These are phyloP conservation scores for Sarotherodon lohbergeri DNA, from an alignment of 2,113 vertebrate species.

Conservation along the genomic window DNA sequence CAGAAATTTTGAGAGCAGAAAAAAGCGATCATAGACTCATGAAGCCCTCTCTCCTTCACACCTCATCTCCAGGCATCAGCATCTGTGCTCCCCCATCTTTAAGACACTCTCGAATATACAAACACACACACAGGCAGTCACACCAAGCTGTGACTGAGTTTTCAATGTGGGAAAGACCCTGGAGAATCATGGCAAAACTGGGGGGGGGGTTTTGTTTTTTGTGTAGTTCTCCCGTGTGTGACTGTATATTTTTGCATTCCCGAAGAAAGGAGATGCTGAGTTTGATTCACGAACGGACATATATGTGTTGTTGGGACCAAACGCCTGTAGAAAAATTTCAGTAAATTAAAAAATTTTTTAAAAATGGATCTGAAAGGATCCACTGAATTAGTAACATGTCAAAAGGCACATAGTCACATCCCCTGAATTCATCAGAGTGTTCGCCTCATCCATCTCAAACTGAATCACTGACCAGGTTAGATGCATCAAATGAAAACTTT, in stretches of 20 bases:
- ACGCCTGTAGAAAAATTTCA: background rate
- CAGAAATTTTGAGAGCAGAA: conserved; percentile 84
- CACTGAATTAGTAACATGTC: conserved; percentile 9
- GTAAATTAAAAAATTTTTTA: background rate
- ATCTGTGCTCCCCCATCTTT: background rate
- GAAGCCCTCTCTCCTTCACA: background rate
- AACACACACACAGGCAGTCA: background rate
- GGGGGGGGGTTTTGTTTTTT: background rate
- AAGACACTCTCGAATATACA: background rate
- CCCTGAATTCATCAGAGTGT: background rate
- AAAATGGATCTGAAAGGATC: background rate
- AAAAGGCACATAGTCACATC: conserved; percentile 30
- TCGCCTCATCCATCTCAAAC: background rate
- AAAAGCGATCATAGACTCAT: conserved; percentile 80
- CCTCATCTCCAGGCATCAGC: background rate
- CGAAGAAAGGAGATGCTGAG: background rate
- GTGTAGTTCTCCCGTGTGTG: background rate
- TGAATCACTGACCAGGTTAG: background rate
- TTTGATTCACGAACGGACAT: background rate
- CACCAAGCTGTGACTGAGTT: background rate
- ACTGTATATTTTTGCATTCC: background rate
- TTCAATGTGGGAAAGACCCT: background rate
- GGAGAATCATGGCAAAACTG: background rate
- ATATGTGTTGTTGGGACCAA: conserved; percentile 3
- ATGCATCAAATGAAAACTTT: background rate